These are phyloP conservation scores for Gastracanthus pulcherrimus DNA, from an alignment of 2,888 invertebrate genomes.

Conservation along the genomic window DNA sequence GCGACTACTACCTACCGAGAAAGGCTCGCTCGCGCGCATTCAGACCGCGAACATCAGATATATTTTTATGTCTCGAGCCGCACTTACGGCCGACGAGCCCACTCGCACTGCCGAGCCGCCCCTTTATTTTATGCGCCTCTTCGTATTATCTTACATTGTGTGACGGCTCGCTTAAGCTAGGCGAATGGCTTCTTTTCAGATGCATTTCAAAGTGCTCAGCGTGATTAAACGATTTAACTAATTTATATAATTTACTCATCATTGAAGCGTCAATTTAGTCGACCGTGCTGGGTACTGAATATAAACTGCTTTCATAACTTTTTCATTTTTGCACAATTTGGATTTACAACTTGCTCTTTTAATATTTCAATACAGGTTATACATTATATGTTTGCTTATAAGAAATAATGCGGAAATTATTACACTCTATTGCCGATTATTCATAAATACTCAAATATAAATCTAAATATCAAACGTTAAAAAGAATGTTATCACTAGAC, in stretches of 20 bases:
- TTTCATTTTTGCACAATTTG: too few relatives aligned
- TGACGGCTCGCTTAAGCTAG: not conserved
- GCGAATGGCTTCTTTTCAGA: not conserved
- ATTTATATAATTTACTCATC: constrained; percentile 1
- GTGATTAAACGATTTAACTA: constrained; percentile 14
- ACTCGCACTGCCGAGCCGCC: not conserved
- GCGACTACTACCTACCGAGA: constrained; percentile 29
- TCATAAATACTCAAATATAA: too few relatives aligned
- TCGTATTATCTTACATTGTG: constrained; percentile 19
- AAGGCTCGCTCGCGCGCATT: constrained; percentile 44
- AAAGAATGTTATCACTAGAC: not conserved
- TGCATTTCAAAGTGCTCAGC: not conserved
- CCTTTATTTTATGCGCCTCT: constrained; percentile 19
- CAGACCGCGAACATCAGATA: constrained; percentile 39
- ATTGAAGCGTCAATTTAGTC: not conserved
- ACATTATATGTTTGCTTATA: too few relatives aligned
- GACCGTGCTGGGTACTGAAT: not conserved
- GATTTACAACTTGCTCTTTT: too few relatives aligned
- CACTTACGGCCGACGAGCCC: too few relatives aligned
- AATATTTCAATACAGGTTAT: too few relatives aligned
- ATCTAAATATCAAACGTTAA: too few relatives aligned
- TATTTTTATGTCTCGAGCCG: constrained; percentile 41
- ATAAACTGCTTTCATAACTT: not conserved
- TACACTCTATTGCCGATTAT: too few relatives aligned
- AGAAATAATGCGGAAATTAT: too few relatives aligned